Base-by-base conservation (phyloP, 92 coral and sea anemone species). In the Zoanthus solanderi region DNA sequence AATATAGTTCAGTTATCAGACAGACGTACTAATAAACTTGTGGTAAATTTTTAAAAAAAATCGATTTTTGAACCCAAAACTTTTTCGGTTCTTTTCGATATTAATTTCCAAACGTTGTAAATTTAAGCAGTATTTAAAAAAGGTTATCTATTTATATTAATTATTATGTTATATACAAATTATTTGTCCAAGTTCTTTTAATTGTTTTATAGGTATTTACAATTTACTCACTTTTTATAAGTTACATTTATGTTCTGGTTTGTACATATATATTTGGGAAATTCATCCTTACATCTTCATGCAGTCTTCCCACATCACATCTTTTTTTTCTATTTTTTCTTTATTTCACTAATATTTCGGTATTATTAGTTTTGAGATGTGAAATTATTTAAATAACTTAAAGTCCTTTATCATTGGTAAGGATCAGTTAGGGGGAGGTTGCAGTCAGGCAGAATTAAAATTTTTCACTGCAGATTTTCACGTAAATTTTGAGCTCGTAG, bases 401-500 rank as follows among this genome's bases (percentile, higher is more conserved):
- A 54, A 54, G 0, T 54, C 10, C 15, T 10, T 6, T 0, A 9
- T 54, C 0, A 6, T 54, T 6, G 61, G 0, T 52, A 54, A 54
- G 60, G 60, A 54, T 9, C 13, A 54, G 4, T 54, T 54, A 54
- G 23, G 23, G 23, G 23, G 23, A 23, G 23, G 23, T 23, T 23
- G 23, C 23, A 23, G 23, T 23, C 23, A 23, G 23, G 23, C 23
- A 23, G n/a, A 34, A 69, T 69, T 69, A 9, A 0, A 73, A 73
- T 15, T 37, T 15, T 44, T 32, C 30, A 44, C 78, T 44, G 29
- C 29, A 42, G 77, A 72, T 44, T 72, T 72, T 44, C 28, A 37
- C 23, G 77, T 53, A 0, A 73, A 73, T 42, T 73, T 73, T 73
- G 54, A 9, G 75, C 75, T 69, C 47, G 75, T 69, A 69, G 75